Conservation (phyloP, 2,113 vertebrate genomes). For the Orycteropus afer region DNA sequence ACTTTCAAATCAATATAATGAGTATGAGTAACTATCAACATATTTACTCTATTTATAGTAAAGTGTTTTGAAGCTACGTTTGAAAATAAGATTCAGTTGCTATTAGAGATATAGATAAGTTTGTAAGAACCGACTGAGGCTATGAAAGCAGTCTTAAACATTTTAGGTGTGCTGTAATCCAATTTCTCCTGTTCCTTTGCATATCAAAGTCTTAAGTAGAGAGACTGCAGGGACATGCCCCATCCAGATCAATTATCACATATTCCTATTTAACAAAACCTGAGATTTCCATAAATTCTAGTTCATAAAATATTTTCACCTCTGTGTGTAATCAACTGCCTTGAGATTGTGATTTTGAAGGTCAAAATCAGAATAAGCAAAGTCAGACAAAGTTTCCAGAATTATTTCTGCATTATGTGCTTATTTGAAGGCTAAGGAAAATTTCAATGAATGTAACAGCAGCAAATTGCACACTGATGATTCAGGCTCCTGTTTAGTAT, state of each 20-base stretch:
- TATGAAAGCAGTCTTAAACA: not conserved
- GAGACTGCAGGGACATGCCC: not conserved
- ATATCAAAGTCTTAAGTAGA: not conserved
- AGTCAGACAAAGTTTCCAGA: not conserved
- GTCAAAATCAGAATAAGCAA: not conserved
- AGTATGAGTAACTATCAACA: not conserved
- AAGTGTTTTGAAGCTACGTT: not conserved
- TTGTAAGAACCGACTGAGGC: not conserved
- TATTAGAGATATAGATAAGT: not conserved
- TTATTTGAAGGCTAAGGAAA: constrained; percentile 60
- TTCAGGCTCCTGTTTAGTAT: constrained; percentile 70
- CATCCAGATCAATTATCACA: not conserved
- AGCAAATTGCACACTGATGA: constrained; percentile 66
- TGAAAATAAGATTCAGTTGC: not conserved
- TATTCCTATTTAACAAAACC: not conserved
- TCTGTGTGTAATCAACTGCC: not conserved
- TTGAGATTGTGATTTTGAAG: constrained; percentile 12
- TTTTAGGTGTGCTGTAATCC: not conserved
- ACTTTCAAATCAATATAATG: not conserved
- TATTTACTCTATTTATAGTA: not conserved
- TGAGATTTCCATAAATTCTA: not conserved
- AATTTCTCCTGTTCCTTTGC: constrained; percentile 29
- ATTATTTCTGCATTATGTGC: constrained; percentile 26
- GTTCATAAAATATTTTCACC: not conserved
- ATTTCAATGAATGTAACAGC: constrained; percentile 60